Evolutionary conservation across 2,888 invertebrate genomes (phyloP).

Genomic region (Synergus umbraculus): DNA sequence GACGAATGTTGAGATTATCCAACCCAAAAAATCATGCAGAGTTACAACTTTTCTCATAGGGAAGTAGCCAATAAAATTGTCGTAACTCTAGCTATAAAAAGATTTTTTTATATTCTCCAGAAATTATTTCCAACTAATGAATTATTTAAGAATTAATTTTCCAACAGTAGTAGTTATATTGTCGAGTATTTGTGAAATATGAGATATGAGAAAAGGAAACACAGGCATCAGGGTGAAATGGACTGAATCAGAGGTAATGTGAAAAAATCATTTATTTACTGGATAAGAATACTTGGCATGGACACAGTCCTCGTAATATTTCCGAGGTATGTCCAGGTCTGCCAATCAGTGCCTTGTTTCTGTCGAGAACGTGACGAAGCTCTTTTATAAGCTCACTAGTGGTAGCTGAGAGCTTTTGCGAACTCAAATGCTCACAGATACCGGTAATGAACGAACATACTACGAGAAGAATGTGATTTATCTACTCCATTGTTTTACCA

Average conservation of each 20-base stretch:
- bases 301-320: conserved; percentile 20
- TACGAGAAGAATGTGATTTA: background rate
- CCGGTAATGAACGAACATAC: background rate
- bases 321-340: background rate
- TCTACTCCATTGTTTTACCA: background rate
- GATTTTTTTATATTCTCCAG: background rate
- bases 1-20: background rate
- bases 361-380: conserved; percentile 12
- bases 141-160: background rate
- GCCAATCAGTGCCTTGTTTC: conserved; percentile 18
- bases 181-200: background rate
- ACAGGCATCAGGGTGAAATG: background rate
- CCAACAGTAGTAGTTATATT: background rate
- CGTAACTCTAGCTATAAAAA: too few species aligned
- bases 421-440: conserved; percentile 7
- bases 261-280: background rate
- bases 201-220: background rate
- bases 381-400: conserved; percentile 25
- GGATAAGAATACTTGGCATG: conserved; percentile 1
- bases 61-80: too few species aligned
- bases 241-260: background rate
- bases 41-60: background rate
- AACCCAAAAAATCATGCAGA: background rate
- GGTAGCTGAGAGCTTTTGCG: background rate
- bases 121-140: background rate